Percentiles rank a stretch among this genome's conserved stretches.
Conservation (phyloP, 2,888 invertebrate genomes). For the Nemurella pictetii region DNA sequence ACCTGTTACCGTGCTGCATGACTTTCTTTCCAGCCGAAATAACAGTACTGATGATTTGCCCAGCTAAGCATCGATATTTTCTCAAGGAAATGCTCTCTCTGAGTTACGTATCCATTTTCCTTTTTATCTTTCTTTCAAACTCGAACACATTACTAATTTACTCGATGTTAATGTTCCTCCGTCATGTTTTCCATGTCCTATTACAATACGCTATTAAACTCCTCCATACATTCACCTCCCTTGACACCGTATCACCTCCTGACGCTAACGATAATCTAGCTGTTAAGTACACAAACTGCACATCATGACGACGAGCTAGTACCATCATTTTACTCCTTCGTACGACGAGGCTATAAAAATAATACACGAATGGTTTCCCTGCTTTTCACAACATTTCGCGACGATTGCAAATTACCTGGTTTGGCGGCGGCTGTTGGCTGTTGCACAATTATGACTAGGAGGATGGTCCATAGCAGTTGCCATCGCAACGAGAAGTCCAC, state of each 20-base stretch:
- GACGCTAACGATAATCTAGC: too few species aligned
- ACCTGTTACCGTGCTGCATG: not conserved
- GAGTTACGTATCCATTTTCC: not conserved
- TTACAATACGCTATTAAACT: not conserved
- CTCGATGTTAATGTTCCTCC: too few species aligned
- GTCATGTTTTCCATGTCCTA: too few species aligned
- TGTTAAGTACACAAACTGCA: too few species aligned
- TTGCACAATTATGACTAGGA: conserved; percentile 16
- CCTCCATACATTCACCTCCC: not conserved
- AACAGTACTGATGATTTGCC: not conserved
- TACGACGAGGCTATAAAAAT: not conserved
- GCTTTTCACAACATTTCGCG: not conserved
- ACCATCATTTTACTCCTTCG: not conserved
- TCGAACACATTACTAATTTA: too few species aligned
- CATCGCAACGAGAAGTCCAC: not conserved
- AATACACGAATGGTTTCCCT: not conserved
- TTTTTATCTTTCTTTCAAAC: too few species aligned
- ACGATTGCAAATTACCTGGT: not conserved
- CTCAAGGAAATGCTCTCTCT: not conserved
- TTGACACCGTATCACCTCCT: not conserved
- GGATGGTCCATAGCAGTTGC: not conserved
- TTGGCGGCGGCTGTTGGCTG: not conserved
- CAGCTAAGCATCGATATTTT: not conserved
- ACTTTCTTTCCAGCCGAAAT: not conserved
- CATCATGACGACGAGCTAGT: not conserved